Evolutionary conservation across 53 echinoderm and acorn worm genomes (phyloP), one percentile per base, ranked within the genome.

Genomic region (Crossaster papposus): DNA sequence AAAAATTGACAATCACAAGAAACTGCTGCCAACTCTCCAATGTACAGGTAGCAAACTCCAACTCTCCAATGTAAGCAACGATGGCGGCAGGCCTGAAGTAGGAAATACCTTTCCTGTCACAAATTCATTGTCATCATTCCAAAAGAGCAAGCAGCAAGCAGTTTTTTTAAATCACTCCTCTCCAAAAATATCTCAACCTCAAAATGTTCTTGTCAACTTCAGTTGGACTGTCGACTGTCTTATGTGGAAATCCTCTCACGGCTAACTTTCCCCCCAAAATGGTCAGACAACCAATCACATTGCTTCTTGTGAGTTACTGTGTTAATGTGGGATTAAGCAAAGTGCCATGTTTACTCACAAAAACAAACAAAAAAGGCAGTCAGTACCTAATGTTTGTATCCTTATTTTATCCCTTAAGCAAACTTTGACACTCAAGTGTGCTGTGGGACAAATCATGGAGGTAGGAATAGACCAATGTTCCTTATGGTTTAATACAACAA

Each of bases 311-410:
- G 14, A 58, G 84, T 84, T 84, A 72, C 72, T 53, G 54, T 44
- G 84, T 38, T 84, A 84, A 84, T 84, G 52, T 29, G 73, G 34
- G 84, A 84, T 84, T 84, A 84, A 72, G 53, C 84, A 52, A 84
- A n/a, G 51, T 31, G 84, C 84, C 53, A 33, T 84, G 84, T 84
- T 84, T 73, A 51, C 84, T 70, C 29, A 38, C 38, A 83, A 38
- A 65, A 23, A 72, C 50, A 65, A 50, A 50, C 36, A 64, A 30
- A 24, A 14, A 84, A 58, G 62, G 63, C 62, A 63, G 63, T 52
- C 32, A 72, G 73, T 72, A 50, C 50, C 71, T 9, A 13, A 17
- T 53, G 84, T 17, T 38, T 38, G 18, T 51, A 36, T 17, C 34
- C n/a, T n/a, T 52, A 17, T 84, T 71, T 38, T 44, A 84, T 73